Conservation (phyloP, 2,888 invertebrate species). For the Papilio elwesi region DNA sequence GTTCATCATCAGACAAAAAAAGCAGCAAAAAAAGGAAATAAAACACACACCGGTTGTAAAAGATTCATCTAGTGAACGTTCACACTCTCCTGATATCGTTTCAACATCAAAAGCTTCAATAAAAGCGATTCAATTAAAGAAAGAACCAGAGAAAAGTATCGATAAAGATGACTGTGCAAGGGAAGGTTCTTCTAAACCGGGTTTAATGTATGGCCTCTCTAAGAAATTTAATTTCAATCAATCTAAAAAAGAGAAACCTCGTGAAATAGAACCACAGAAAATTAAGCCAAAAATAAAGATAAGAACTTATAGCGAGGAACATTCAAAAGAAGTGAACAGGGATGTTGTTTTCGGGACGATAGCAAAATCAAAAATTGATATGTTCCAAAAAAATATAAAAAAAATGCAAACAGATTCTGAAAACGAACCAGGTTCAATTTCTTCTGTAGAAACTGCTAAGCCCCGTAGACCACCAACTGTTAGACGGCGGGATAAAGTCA, state of each 20-base stretch:
- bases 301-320: slow-evolving; percentile 72
- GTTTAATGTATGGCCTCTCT: slow-evolving; percentile 70
- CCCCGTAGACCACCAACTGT: slow-evolving; percentile 38
- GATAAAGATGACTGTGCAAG: slow-evolving; percentile 44
- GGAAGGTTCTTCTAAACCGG: slow-evolving; percentile 54
- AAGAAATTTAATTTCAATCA: slow-evolving; percentile 72
- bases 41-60: slow-evolving; percentile 17
- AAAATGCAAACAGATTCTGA: slow-evolving; percentile 74
- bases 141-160: slow-evolving; percentile 41
- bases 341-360: slow-evolving; percentile 76
- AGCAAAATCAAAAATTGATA: slow-evolving; percentile 77
- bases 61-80: slow-evolving; percentile 25
- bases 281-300: slow-evolving; percentile 73
- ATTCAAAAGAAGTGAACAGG: slow-evolving; percentile 64
- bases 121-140: slow-evolving; percentile 51
- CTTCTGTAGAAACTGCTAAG: slow-evolving; percentile 59
- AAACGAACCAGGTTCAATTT: slow-evolving; percentile 56
- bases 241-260: slow-evolving; percentile 66
- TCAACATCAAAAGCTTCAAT: slow-evolving; percentile 60
- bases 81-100: slow-evolving; percentile 40
- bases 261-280: slow-evolving; percentile 54
- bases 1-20: slow-evolving; percentile 34
- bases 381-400: slow-evolving; percentile 78
- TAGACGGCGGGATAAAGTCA: slow-evolving; percentile 54
- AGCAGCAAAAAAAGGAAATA: slow-evolving; percentile 11